Percentiles rank a stretch among this genome's conserved stretches.
Evolutionary conservation across 2,888 invertebrate species (phyloP).

Genomic region (Loripinus fragilis): DNA sequence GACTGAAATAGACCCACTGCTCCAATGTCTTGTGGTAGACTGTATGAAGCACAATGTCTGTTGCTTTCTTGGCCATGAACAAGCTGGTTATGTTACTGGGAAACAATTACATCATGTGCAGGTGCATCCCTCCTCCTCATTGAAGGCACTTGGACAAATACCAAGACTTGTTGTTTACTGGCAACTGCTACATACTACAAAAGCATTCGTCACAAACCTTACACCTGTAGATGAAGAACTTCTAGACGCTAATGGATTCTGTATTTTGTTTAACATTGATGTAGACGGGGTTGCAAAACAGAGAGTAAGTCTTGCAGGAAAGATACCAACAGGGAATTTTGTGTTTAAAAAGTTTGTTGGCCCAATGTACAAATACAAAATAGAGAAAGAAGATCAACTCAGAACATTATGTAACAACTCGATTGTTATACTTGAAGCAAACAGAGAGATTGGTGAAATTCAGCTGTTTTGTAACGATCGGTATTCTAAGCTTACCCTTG

Average conservation of each 20-base stretch:
- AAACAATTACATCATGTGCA: conserved; percentile 62
- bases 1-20: conserved; percentile 33
- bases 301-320: conserved; percentile 52
- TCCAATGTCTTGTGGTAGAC: conserved; percentile 70
- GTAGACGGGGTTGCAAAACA: conserved; percentile 51
- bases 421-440: conserved; percentile 67
- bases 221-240: conserved; percentile 70
- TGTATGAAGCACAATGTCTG: conserved; percentile 70
- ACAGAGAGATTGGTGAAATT: conserved; percentile 62
- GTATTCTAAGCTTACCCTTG: conserved; percentile 26
- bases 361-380: conserved; percentile 61
- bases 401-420: conserved; percentile 36
- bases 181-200: conserved; percentile 71
- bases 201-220: conserved; percentile 73
- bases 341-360: conserved; percentile 69
- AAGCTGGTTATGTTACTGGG: conserved; percentile 73
- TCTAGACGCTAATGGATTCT: conserved; percentile 55
- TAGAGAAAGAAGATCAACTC: conserved; percentile 60
- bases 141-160: conserved; percentile 60
- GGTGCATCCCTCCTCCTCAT: conserved; percentile 77
- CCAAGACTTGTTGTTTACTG: conserved; percentile 77
- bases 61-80: conserved; percentile 72
- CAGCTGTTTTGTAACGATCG: conserved; percentile 57
- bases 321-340: conserved; percentile 62
- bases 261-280: conserved; percentile 53